Conservation (phyloP, 2,888 invertebrate species). For the Rosalia funebris region DNA sequence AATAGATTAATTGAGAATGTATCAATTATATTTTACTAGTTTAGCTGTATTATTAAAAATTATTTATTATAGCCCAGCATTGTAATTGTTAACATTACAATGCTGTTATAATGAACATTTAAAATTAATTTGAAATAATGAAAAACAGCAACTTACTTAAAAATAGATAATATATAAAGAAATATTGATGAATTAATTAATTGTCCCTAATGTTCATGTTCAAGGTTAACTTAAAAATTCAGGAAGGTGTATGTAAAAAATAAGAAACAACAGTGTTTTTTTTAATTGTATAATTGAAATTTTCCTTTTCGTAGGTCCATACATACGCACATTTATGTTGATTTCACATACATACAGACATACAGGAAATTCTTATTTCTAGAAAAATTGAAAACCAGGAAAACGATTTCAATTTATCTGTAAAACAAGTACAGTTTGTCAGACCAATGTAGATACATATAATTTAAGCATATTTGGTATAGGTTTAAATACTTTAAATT, state of each 20-base stretch:
- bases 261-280: conserved; percentile 20
- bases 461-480: conserved; percentile 40
- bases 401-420: conserved; percentile 35
- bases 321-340: conserved; percentile 63
- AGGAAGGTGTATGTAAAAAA: conserved; percentile 1
- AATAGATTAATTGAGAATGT: too few species aligned
- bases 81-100: too few species aligned
- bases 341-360: conserved; percentile 64
- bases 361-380: conserved; percentile 60
- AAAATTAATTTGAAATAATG: too few species aligned
- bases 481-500: conserved; percentile 42
- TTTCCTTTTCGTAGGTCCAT: conserved; percentile 62
- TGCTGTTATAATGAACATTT: too few species aligned
- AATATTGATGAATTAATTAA: too few species aligned
- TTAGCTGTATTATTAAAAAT: too few species aligned
- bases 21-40: too few species aligned
- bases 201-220: too few species aligned
- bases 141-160: too few species aligned
- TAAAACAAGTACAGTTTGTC: conserved; percentile 41
- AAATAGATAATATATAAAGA: too few species aligned
- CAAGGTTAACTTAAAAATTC: too few species aligned
- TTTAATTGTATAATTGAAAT: conserved; percentile 61
- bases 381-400: conserved; percentile 41
- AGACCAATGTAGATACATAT: conserved; percentile 31
- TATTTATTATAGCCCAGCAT: too few species aligned